A percentile compares a stretch with the other conserved stretches of the same genome.
Conservation (phyloP, 64 coral and sea anemone genomes). For the Anthopleura sola region DNA sequence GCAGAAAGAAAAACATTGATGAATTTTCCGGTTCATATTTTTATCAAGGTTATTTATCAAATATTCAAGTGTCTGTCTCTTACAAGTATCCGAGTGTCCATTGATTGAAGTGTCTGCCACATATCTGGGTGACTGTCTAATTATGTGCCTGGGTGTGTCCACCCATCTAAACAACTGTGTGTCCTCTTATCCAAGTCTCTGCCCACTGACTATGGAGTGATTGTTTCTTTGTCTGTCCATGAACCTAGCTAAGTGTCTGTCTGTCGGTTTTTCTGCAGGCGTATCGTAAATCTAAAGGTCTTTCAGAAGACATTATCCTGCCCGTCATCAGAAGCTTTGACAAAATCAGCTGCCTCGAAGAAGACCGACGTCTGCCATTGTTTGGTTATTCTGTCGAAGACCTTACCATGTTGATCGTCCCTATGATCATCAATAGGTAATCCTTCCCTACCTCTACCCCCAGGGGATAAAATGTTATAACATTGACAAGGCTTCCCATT, state of each 20-base stretch:
- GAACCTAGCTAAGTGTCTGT: not conserved
- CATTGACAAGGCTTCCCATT: too few relatives aligned
- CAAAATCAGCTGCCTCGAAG: slow-evolving; percentile 53
- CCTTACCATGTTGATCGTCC: slow-evolving; percentile 82
- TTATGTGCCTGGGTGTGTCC: too few relatives aligned
- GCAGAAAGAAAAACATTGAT: too few relatives aligned
- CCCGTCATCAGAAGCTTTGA: slow-evolving; percentile 53
- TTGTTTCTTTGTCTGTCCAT: not conserved
- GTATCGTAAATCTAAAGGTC: slow-evolving; percentile 45
- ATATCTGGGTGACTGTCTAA: too few relatives aligned
- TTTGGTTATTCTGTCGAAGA: slow-evolving; percentile 96
- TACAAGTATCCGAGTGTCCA: too few relatives aligned
- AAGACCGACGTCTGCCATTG: slow-evolving; percentile 71
- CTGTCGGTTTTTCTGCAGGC: not conserved
- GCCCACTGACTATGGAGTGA: too few relatives aligned
- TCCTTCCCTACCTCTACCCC: not conserved
- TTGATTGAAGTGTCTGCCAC: too few relatives aligned
- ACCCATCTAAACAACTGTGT: not conserved
- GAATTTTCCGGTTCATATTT: too few relatives aligned
- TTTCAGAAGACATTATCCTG: slow-evolving; percentile 22
- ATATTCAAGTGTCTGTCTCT: too few relatives aligned
- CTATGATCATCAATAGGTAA: slow-evolving; percentile 88
- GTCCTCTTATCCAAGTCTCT: too few relatives aligned
- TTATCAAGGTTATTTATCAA: too few relatives aligned
- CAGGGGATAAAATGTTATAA: not conserved